phyloP scores from a whole-genome alignment of 2,888 invertebrate genomes.

The Caenorhabditis japonica region DNA sequence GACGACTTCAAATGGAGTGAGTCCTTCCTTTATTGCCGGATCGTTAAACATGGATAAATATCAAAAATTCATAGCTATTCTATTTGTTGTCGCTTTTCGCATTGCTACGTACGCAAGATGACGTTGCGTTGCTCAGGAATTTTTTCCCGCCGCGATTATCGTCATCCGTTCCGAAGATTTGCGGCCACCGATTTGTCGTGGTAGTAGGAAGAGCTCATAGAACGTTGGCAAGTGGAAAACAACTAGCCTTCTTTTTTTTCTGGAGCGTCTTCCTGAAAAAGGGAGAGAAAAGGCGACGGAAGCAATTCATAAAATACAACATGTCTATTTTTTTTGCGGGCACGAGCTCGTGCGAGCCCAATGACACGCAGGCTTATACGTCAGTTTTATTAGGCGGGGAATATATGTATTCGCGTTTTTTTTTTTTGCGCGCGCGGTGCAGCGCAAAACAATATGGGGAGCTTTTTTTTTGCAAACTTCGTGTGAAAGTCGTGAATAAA shows the following conservation, averaged over 20 bases:
- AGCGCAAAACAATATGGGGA: neutral
- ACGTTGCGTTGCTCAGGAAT: conserved; percentile 4
- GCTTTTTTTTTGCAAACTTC: too few species aligned
- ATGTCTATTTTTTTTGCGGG: neutral
- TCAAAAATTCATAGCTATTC: conserved; percentile 39
- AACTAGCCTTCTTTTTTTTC: neutral
- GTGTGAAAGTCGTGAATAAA: too few species aligned
- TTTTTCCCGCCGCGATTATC: neutral
- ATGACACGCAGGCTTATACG: conserved; percentile 4
- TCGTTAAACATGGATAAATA: conserved; percentile 26
- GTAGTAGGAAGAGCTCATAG: neutral
- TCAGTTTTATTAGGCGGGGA: neutral
- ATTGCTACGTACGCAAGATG: too few species aligned
- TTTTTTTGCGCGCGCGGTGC: neutral
- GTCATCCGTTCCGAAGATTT: neutral
- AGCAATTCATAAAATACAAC: conserved; percentile 44
- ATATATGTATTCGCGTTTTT: neutral
- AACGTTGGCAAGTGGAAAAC: neutral
- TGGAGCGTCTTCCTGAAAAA: neutral
- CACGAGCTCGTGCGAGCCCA: neutral
- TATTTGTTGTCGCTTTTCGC: conserved; percentile 2
- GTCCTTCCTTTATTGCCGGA: conserved; percentile 33
- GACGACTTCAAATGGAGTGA: conserved; percentile 39
- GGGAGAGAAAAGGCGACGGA: conserved; percentile 14
- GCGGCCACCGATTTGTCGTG: neutral